Evolutionary conservation across 2,113 vertebrate genomes (phyloP), one percentile per base, ranked within the genome.

Genomic region (Dasypus novemcinctus): DNA sequence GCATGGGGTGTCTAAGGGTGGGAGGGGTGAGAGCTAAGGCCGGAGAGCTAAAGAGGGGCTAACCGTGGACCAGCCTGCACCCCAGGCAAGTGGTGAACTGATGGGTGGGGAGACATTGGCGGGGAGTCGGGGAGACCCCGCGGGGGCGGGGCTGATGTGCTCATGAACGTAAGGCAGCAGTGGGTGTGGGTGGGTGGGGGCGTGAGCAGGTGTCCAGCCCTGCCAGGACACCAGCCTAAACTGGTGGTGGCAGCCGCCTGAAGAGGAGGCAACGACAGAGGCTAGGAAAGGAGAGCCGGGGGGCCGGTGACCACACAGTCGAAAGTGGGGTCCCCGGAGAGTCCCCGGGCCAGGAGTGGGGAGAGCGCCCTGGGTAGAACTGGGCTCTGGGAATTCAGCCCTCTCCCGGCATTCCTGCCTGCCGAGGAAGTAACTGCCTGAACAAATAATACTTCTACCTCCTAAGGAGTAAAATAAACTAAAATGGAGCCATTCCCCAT

Each of bases 111-210:
- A 9, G n/a, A 25, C 0, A n/a, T 27, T 4, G 31, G 33, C 2
- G 31, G 7, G 31, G 52, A 54, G 31, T 5, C 36, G 43, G 46
- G 79, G n/a, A n/a, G n/a, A 27, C 38, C 10, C 13, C 5, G 63
- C 52, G 33, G 2, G 7, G 23, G 11, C 4, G 8, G 57, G 6
- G 68, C 1, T 13, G 8, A 15, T 7, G 1, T 7, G 23, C 29
- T 52, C 52, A 25, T 31, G 36, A 25, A 68, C 12, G 8, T 12
- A 25, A 41, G 4, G 38, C 4, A 31, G 38, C 33, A 9, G 38
- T 11, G 29, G 38, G 52, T 5, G 6, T 11, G 3, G 20, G 27
- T 25, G 29, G 33, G 5, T 4, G 15, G 27, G 7, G 13, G 20
- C 49, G 25, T 11, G 41, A 33, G 21, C 20, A 41, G 57, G 13